Evolutionary conservation across 2,797 vertebrate species (phyloP).

Genomic region (Dendrocincla tyrannina): DNA sequence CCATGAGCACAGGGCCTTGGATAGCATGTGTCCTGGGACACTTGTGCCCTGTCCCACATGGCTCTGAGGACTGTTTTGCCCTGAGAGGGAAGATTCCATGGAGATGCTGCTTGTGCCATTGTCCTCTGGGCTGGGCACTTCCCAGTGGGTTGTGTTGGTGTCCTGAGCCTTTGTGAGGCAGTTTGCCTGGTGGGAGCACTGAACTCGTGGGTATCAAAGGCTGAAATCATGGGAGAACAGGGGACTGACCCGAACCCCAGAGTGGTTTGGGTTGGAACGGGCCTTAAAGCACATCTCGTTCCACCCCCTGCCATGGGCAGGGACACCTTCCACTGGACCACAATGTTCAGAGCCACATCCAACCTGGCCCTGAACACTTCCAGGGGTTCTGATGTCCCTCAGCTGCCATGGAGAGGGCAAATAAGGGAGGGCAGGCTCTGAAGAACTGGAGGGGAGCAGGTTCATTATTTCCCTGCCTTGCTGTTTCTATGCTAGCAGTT

Average conservation of each 20-base stretch:
- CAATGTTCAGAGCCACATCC: neutral
- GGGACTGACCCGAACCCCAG: neutral
- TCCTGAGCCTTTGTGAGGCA: neutral
- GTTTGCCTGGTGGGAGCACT: neutral
- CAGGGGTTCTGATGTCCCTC: neutral
- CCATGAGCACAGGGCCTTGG: neutral
- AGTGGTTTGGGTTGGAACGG: neutral
- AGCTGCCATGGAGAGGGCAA: neutral
- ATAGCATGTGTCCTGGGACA: neutral
- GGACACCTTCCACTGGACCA: neutral
- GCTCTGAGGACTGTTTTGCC: neutral
- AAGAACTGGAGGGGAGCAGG: neutral
- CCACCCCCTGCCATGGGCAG: neutral
- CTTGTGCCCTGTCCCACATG: neutral
- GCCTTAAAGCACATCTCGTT: neutral
- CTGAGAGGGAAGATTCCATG: neutral
- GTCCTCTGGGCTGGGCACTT: neutral
- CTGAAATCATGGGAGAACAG: neutral
- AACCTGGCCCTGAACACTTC: neutral
- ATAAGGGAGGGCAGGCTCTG: neutral
- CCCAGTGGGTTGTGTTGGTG: neutral
- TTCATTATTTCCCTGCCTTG: conserved; percentile 8
- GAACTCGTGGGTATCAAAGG: neutral
- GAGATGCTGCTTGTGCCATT: neutral
- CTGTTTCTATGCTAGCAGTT: conserved; percentile 1